Evolutionary conservation across 2,888 invertebrate species (phyloP).

Genomic region (Galeopsomyia nigrocyanea): DNA sequence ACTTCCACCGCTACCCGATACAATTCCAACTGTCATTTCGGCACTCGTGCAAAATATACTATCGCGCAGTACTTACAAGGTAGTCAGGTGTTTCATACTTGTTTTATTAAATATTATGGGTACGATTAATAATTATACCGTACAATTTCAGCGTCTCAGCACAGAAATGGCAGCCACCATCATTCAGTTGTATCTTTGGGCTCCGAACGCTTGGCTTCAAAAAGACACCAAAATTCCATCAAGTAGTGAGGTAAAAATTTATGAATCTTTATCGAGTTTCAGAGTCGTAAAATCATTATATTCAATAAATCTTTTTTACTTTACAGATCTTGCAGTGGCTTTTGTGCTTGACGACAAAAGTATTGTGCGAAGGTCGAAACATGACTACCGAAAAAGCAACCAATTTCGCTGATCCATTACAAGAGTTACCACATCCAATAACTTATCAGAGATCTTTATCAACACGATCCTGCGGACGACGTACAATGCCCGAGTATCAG

Average conservation of each 20-base stretch:
- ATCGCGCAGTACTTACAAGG: constrained; percentile 74
- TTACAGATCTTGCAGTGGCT: constrained; percentile 81
- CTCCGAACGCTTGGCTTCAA: constrained; percentile 78
- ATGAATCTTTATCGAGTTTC: not conserved
- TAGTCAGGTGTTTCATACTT: constrained; percentile 53
- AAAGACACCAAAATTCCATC: constrained; percentile 71
- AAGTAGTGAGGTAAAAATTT: constrained; percentile 73
- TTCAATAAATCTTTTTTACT: constrained; percentile 35
- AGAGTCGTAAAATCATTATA: not conserved
- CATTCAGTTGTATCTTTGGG: constrained; percentile 82
- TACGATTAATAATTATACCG: constrained; percentile 23
- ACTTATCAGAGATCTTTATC: constrained; percentile 54
- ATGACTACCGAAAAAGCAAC: constrained; percentile 25
- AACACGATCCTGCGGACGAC: constrained; percentile 69
- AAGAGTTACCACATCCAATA: constrained; percentile 29
- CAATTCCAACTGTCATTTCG: constrained; percentile 73
- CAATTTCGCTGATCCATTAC: constrained; percentile 9
- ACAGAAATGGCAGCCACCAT: constrained; percentile 82
- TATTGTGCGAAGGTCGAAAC: constrained; percentile 76
- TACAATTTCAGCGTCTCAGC: constrained; percentile 71
- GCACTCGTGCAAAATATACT: constrained; percentile 76
- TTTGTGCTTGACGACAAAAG: constrained; percentile 80
- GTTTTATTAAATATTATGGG: no score
- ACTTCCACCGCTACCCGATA: constrained; percentile 74
- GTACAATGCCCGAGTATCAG: constrained; percentile 80